A percentile compares a stretch with the other conserved stretches of the same genome.
These are phyloP conservation scores for Elgaria multicarinata DNA, from an alignment of 2,113 vertebrate species.

Conservation along the genomic window DNA sequence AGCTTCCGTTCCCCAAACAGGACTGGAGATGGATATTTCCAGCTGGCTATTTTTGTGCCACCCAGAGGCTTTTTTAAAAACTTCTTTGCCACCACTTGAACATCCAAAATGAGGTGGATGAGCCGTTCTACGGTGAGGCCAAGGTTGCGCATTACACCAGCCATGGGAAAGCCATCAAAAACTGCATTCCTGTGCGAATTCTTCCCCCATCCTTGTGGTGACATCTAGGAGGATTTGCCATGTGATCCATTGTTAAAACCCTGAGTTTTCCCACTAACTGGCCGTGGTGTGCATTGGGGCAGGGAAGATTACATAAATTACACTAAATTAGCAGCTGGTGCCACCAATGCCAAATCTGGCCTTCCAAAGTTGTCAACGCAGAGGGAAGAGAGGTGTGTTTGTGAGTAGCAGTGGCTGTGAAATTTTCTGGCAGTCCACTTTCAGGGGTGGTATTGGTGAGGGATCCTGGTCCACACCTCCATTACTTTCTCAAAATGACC, in stretches of 20 bases:
- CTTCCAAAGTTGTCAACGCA: not conserved
- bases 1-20: not conserved
- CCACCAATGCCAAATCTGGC: not conserved
- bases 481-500: not conserved
- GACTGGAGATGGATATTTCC: not conserved
- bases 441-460: not conserved
- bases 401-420: not conserved
- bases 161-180: constrained; percentile 14
- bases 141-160: constrained; percentile 48
- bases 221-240: not conserved
- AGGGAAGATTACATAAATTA: not conserved
- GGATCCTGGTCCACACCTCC: not conserved
- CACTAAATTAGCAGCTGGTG: not conserved
- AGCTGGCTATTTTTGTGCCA: not conserved
- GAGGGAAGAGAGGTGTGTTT: not conserved
- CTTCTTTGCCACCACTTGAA: constrained; percentile 1
- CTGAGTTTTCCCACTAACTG: not conserved
- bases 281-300: not conserved
- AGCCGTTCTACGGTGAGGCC: constrained; percentile 43
- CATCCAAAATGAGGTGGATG: constrained; percentile 42
- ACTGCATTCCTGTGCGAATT: not conserved
- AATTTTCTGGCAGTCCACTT: not conserved
- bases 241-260: not conserved
- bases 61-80: not conserved
- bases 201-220: not conserved